Percentiles rank a stretch among this genome's conserved stretches.
Evolutionary conservation across 2,113 vertebrate species (phyloP).

Genomic region (Enhydra lutris): DNA sequence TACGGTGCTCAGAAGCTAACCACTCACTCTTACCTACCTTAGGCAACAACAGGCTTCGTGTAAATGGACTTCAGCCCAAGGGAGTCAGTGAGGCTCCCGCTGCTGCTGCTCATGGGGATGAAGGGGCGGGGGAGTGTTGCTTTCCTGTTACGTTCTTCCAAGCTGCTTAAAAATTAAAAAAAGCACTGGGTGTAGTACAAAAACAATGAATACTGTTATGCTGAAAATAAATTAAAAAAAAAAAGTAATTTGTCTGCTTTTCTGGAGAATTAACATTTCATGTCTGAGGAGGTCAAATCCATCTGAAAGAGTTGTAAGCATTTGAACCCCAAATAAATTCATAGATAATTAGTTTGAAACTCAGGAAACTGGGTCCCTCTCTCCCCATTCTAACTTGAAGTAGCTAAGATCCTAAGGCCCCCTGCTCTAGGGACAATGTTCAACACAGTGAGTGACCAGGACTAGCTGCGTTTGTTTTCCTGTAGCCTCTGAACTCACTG

Average conservation of each 20-base stretch:
- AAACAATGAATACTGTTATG: too few relatives aligned
- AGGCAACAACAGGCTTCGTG: slow-evolving; percentile 46
- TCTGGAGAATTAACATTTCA: slow-evolving; percentile 28
- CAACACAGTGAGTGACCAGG: neutral
- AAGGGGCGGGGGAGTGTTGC: neutral
- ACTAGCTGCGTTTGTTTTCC: neutral
- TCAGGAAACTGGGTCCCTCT: neutral
- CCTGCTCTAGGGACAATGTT: neutral
- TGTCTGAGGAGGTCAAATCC: slow-evolving; percentile 40
- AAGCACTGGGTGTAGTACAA: too few relatives aligned
- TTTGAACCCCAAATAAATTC: slow-evolving; percentile 36
- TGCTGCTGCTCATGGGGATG: slow-evolving; percentile 10
- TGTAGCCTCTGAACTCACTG: neutral
- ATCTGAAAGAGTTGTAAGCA: slow-evolving; percentile 48
- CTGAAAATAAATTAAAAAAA: too few relatives aligned
- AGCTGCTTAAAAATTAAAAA: neutral
- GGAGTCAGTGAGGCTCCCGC: slow-evolving; percentile 16
- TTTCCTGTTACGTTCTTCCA: slow-evolving; percentile 3
- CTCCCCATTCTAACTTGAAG: neutral
- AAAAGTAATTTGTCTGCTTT: slow-evolving; percentile 48
- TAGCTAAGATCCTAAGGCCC: neutral
- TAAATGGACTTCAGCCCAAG: slow-evolving; percentile 41
- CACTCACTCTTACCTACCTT: slow-evolving; percentile 41
- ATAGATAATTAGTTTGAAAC: slow-evolving; percentile 18
- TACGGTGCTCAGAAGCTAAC: slow-evolving; percentile 61